These are phyloP conservation scores for Helicoverpa armigera DNA, from an alignment of 1,140 invertebrate genomes.

Conservation along the genomic window DNA sequence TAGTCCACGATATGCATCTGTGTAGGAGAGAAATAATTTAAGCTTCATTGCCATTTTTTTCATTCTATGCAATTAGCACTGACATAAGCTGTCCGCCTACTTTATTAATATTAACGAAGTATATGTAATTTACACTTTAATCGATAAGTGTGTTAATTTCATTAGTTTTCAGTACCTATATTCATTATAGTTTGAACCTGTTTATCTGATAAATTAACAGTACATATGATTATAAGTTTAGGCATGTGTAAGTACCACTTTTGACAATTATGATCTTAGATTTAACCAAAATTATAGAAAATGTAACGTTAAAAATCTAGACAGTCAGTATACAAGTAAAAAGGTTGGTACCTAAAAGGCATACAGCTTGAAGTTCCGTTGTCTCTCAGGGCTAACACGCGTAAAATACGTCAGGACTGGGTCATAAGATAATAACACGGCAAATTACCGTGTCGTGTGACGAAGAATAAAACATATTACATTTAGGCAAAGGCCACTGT, in stretches of 20 bases:
- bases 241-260: too few species aligned
- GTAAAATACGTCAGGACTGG: not conserved
- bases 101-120: not conserved
- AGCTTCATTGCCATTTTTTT: not conserved
- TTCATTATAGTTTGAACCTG: too few species aligned
- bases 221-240: too few species aligned
- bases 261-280: too few species aligned
- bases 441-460: conserved; percentile 44
- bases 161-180: too few species aligned
- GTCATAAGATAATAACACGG: conserved; percentile 28
- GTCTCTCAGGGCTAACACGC: not conserved
- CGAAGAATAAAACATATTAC: conserved; percentile 36
- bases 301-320: not conserved
- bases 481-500: conserved; percentile 19
- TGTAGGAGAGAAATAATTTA: conserved; percentile 19
- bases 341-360: too few species aligned
- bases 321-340: not conserved
- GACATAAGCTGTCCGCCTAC: not conserved
- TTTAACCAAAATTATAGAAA: too few species aligned
- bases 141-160: too few species aligned
- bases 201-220: too few species aligned
- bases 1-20: conserved; percentile 17
- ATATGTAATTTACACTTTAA: too few species aligned
- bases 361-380: not conserved
- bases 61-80: not conserved